Evolutionary conservation across 2,113 vertebrate species (phyloP).

Genomic region (Leuciscus idus): DNA sequence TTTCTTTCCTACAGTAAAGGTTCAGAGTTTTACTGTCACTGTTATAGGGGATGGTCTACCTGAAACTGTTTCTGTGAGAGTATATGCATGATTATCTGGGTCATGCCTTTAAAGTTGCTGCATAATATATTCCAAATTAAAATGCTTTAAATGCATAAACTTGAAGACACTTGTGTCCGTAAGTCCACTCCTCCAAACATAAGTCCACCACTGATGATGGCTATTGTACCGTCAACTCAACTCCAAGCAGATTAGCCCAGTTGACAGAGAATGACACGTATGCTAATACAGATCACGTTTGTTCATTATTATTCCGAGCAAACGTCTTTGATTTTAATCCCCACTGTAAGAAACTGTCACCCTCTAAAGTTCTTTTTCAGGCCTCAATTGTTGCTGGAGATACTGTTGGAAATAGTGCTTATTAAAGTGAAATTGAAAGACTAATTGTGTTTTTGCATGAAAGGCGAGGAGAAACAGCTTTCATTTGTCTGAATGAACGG

Average conservation of each 20-base stretch:
- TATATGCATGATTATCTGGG: not conserved
- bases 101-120: not conserved
- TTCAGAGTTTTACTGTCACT: not conserved
- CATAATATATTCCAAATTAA: not conserved
- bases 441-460: constrained; percentile 68
- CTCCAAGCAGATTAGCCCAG: constrained; percentile 18
- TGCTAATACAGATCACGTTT: constrained; percentile 34
- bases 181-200: not conserved
- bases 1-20: not conserved
- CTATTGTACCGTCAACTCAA: not conserved
- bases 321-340: constrained; percentile 33
- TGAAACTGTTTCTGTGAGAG: not conserved
- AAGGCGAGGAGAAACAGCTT: constrained; percentile 63
- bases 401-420: constrained; percentile 61
- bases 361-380: not conserved
- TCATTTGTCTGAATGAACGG: constrained; percentile 62
- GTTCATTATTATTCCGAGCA: constrained; percentile 3
- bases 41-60: not conserved
- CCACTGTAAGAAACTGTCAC: constrained; percentile 30
- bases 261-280: constrained; percentile 30
- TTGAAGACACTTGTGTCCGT: not conserved
- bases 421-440: constrained; percentile 65
- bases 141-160: not conserved
- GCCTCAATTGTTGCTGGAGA: constrained; percentile 63
- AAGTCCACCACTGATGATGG: not conserved